Base-by-base conservation (phyloP, 1,140 invertebrate species). In the Zaprionus nigranus region DNA sequence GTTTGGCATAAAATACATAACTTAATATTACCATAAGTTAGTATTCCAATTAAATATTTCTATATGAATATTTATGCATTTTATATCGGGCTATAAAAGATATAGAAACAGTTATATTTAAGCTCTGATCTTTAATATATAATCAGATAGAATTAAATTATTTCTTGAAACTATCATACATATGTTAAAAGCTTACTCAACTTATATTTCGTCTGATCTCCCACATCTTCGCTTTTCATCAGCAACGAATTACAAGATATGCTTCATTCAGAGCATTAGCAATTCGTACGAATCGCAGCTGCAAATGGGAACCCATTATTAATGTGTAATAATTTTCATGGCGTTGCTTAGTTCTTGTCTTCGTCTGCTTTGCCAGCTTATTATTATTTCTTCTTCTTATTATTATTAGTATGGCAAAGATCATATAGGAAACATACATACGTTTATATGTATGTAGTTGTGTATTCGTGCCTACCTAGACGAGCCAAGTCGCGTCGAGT, bases 351-450 rank as follows among this genome's bases (percentile, higher is more conserved):
- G 53, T 56, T 24, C 36, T 34, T 60, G 66, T 67, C 40, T 67
- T 58, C 54, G 57, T 57, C 62, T 71, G 73, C 36, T 57, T 58
- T 9, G 30, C 30, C 30, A 34, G 9, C 40, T 75, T 62, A 54
- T 40, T 54, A 56, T 51, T 66, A 61, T 60, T 57, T 54, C 34
- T 49, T 67, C 40, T 40, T 46, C 15, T 34, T 30, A 15, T 58
- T 46, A 34, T 53, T 57, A 59, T 78, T 69, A 61, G 34, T 74
- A 78, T 75, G 84, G 70, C 69, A 70, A 36, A 53, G 54, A 81
- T 68, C 70, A 75, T 62, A 46, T 17, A 17, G 40, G 40, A n/a
- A 20, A 9, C n/a, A 46, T 6, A 43, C 15, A 72, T 58, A 68
- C 49, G 36, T 62, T 34, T 6, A 63, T 38, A 60, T 30, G 59